Conservation (phyloP, 2,113 vertebrate genomes). For the Mobula hypostoma region DNA sequence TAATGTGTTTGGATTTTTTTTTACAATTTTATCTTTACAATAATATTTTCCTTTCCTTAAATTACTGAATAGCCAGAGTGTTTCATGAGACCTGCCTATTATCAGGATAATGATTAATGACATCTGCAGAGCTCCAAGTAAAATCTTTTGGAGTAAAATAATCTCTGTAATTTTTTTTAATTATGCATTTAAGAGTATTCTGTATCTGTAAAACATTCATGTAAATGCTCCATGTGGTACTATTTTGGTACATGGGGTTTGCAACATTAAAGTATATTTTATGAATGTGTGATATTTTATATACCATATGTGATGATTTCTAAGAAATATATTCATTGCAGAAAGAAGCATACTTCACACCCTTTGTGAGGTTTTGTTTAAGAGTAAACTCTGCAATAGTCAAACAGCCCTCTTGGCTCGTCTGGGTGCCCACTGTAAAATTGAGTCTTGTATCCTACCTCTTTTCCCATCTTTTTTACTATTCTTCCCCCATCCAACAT, state of each 20-base stretch:
- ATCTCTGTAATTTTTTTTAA: background rate
- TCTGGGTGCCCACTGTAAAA: background rate
- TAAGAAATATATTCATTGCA: constrained; percentile 23
- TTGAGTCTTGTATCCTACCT: background rate
- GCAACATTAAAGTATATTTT: constrained; percentile 35
- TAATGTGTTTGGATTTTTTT: background rate
- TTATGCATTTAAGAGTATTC: constrained; percentile 30
- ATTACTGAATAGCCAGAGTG: background rate
- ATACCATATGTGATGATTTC: constrained; percentile 5
- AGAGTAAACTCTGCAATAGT: background rate
- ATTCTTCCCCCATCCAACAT: background rate
- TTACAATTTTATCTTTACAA: constrained; percentile 1
- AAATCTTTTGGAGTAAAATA: background rate
- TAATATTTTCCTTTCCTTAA: constrained; percentile 25
- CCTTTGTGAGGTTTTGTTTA: constrained; percentile 2
- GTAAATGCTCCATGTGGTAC: constrained; percentile 25
- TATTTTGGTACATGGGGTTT: constrained; percentile 34
- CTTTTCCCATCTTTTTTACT: background rate
- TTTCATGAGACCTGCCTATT: background rate
- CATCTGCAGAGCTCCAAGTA: constrained; percentile 1
- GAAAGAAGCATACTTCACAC: constrained; percentile 19
- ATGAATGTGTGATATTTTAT: constrained; percentile 14
- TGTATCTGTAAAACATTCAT: constrained; percentile 24
- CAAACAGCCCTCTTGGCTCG: background rate
- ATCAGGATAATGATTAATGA: background rate